phyloP scores from a whole-genome alignment of 2,113 vertebrate species.

The Anser brachyrhynchus region DNA sequence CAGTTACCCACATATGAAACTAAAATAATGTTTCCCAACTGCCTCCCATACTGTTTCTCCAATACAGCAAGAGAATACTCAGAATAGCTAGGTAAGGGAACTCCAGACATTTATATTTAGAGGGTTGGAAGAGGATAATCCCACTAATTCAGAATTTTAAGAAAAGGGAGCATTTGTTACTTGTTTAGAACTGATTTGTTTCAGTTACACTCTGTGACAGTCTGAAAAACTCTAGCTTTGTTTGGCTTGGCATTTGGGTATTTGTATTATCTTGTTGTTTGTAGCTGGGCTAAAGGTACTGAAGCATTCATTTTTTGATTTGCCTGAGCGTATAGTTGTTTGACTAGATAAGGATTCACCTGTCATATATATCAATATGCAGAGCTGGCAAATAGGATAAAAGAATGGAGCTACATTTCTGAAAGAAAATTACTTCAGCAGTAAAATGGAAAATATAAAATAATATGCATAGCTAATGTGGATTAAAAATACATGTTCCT shows the following conservation, averaged over 20 bases:
- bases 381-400: not conserved
- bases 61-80: not conserved
- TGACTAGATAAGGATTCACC: not conserved
- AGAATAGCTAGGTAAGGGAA: not conserved
- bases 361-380: not conserved
- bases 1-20: not conserved
- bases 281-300: not conserved
- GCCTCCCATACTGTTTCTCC: not conserved
- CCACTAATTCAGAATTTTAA: not conserved
- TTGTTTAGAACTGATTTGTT: not conserved
- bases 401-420: not conserved
- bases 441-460: not conserved
- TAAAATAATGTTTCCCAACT: not conserved
- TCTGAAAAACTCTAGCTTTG: not conserved
- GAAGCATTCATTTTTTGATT: not conserved
- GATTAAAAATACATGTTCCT: not conserved
- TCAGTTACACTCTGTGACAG: not conserved
- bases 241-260: not conserved
- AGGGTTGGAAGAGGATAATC: not conserved
- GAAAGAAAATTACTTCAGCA: not conserved
- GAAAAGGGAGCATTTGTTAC: not conserved
- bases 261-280: not conserved
- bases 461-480: not conserved
- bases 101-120: not conserved
- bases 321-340: not conserved